Conservation (phyloP, 1,140 invertebrate species). For the Brachionus plicatilis region DNA sequence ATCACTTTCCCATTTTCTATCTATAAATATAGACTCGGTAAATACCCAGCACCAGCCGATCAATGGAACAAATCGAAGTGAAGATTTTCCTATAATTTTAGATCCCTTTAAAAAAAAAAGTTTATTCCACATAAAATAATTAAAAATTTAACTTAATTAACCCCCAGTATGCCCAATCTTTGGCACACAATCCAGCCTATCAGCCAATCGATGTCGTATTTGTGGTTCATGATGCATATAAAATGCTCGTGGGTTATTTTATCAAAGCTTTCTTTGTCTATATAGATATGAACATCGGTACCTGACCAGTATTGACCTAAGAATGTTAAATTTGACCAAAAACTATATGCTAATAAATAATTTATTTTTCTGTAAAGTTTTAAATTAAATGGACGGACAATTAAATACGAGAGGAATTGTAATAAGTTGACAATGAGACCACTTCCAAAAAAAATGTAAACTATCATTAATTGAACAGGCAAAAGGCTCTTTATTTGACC, state of each 20-base stretch:
- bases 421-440: slow-evolving; percentile 75
- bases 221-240: slow-evolving; percentile 86
- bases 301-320: slow-evolving; percentile 82
- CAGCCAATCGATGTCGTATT: slow-evolving; percentile 90
- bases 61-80: slow-evolving; percentile 78
- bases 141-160: not conserved
- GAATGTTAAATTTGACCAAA: slow-evolving; percentile 62
- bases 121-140: slow-evolving; percentile 25
- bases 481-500: slow-evolving; percentile 43
- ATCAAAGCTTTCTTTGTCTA: slow-evolving; percentile 71
- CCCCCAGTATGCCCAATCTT: slow-evolving; percentile 3
- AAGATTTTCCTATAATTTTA: slow-evolving; percentile 89
- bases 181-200: slow-evolving; percentile 71
- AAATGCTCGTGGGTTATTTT: slow-evolving; percentile 80
- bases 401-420: slow-evolving; percentile 46
- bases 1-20: slow-evolving; percentile 83
- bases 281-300: slow-evolving; percentile 67
- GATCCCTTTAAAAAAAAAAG: slow-evolving; percentile 65
- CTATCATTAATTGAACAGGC: slow-evolving; percentile 68
- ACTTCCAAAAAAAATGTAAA: slow-evolving; percentile 80
- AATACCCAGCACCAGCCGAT: slow-evolving; percentile 92
- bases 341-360: slow-evolving; percentile 79
- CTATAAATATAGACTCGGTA: slow-evolving; percentile 83
- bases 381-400: slow-evolving; percentile 52
- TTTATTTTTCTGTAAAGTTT: slow-evolving; percentile 74